Conservation (phyloP, 1,140 invertebrate genomes). For the Diabrotica virgifera region DNA sequence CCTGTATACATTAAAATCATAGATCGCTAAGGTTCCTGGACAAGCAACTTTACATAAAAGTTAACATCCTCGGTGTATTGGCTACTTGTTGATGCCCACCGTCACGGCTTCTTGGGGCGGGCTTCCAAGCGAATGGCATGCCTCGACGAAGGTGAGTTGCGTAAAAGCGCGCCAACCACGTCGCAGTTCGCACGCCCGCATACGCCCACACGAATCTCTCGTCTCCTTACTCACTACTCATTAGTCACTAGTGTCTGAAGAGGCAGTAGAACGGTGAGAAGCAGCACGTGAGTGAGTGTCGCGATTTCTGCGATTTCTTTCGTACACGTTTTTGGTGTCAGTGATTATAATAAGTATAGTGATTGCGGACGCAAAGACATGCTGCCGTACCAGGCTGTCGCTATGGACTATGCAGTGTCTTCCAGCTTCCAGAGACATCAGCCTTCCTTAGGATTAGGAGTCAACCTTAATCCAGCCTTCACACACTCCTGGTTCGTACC, state of each 20-base stretch:
- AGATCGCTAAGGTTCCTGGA: constrained; percentile 10
- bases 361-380: constrained; percentile 49
- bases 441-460: constrained; percentile 60
- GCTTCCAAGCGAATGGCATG: constrained; percentile 35
- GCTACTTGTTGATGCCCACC: constrained; percentile 48
- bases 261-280: constrained; percentile 21
- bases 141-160: constrained; percentile 35
- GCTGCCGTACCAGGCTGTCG: constrained; percentile 83
- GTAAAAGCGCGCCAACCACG: constrained; percentile 41
- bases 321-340: constrained; percentile 8
- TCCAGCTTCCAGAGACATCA: constrained; percentile 71
- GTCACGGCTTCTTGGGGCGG: constrained; percentile 20
- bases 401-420: constrained; percentile 81
- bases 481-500: constrained; percentile 91
- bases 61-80: constrained; percentile 43
- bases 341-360: constrained; percentile 6
- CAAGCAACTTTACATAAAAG: neutral
- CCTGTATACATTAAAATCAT: constrained; percentile 17
- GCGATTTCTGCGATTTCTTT: neutral
- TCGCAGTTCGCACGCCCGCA: constrained; percentile 30
- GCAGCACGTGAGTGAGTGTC: constrained; percentile 5
- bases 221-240: constrained; percentile 34
- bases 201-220: constrained; percentile 26
- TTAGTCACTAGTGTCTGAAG: constrained; percentile 40
- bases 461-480: constrained; percentile 66